phyloP scores from a whole-genome alignment of 2,888 invertebrate genomes.

The Pilophorus perplexus region DNA sequence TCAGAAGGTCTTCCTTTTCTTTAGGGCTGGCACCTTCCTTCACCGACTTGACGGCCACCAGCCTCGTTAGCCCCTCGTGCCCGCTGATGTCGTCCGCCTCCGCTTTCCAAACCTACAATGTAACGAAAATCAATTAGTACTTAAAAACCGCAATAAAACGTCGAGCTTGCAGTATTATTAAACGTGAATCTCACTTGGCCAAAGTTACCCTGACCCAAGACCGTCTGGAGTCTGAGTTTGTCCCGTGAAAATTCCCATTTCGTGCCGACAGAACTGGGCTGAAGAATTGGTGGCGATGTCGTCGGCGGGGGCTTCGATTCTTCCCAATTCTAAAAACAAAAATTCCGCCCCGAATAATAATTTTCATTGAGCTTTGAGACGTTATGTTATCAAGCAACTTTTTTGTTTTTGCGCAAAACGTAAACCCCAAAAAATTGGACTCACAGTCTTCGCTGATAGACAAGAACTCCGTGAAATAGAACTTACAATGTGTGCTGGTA shows the following conservation, averaged over 20 bases:
- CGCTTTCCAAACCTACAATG: conserved; percentile 72
- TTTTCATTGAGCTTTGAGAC: too few relatives aligned
- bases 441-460: background rate
- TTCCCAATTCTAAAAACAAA: conserved; percentile 47
- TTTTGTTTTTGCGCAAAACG: too few relatives aligned
- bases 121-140: background rate
- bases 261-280: conserved; percentile 48
- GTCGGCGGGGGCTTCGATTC: conserved; percentile 42
- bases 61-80: conserved; percentile 70
- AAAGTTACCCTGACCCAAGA: conserved; percentile 81
- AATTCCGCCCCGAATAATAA: conserved; percentile 5
- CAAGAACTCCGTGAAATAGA: too few relatives aligned
- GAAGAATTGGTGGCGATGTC: background rate
- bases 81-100: conserved; percentile 77
- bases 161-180: background rate
- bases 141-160: too few relatives aligned
- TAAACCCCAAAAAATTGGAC: background rate
- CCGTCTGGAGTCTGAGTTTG: conserved; percentile 71
- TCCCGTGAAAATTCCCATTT: conserved; percentile 76
- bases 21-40: conserved; percentile 74
- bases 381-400: too few relatives aligned
- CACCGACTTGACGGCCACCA: conserved; percentile 82
- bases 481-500: conserved; percentile 49
- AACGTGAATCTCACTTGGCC: conserved; percentile 61
- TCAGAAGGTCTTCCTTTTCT: conserved; percentile 71